phyloP scores from a whole-genome alignment of 2,888 invertebrate genomes.

The Odontothrips loti region DNA sequence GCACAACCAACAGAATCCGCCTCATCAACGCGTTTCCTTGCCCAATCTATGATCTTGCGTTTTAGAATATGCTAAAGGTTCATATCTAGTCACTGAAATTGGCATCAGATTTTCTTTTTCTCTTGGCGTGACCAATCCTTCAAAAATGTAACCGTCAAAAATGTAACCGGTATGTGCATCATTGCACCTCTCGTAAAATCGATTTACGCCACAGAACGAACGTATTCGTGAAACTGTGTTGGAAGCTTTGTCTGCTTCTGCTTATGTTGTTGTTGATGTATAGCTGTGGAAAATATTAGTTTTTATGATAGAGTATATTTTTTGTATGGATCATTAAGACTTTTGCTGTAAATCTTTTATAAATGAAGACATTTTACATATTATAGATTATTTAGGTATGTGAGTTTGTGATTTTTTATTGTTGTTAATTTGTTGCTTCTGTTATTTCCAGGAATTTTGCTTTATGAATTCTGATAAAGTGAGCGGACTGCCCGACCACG shows the following conservation, averaged over 20 bases:
- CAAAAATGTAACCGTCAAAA: neutral
- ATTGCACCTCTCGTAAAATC: neutral
- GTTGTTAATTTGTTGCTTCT: neutral
- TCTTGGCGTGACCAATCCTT: neutral
- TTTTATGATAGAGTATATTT: constrained; percentile 21
- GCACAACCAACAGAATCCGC: too few species aligned
- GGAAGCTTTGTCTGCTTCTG: neutral
- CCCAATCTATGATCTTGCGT: neutral
- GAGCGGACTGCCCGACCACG: too few species aligned
- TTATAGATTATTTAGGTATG: neutral
- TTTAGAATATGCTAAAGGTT: neutral
- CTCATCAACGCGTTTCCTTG: neutral
- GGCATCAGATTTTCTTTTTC: neutral
- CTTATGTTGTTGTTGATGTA: neutral
- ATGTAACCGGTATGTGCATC: neutral
- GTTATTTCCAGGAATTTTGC: neutral
- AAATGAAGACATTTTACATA: constrained; percentile 2
- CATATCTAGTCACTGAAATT: constrained; percentile 8
- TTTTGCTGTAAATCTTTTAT: constrained; percentile 21
- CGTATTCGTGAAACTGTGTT: neutral
- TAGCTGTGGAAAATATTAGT: constrained; percentile 6
- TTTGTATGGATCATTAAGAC: constrained; percentile 10
- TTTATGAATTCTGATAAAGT: neutral
- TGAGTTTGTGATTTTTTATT: constrained; percentile 25
- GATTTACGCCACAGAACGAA: neutral